These are phyloP conservation scores for Ochropleura leucogaster DNA, from an alignment of 2,888 invertebrate species.

Conservation along the genomic window DNA sequence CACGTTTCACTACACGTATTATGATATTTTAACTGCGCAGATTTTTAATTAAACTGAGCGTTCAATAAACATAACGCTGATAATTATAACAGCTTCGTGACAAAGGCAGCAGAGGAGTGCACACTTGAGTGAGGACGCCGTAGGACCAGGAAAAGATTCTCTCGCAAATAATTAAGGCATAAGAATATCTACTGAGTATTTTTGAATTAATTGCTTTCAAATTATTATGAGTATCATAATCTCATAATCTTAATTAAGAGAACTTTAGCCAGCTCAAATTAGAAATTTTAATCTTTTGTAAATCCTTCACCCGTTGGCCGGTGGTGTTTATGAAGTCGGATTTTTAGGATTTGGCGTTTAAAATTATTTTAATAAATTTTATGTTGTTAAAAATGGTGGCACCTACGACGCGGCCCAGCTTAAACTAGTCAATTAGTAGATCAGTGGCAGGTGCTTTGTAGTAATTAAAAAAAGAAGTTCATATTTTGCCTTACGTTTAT, in stretches of 20 bases:
- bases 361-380: slow-evolving; percentile 61
- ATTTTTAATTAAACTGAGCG: slow-evolving; percentile 64
- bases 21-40: slow-evolving; percentile 70
- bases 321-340: slow-evolving; percentile 74
- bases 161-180: slow-evolving; percentile 81
- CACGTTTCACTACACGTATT: slow-evolving; percentile 78
- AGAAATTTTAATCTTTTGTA: slow-evolving; percentile 86
- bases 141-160: slow-evolving; percentile 70
- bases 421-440: not conserved
- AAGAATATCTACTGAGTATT: slow-evolving; percentile 80
- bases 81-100: slow-evolving; percentile 29
- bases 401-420: not conserved
- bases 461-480: slow-evolving; percentile 2
- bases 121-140: slow-evolving; percentile 63
- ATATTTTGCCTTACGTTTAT: not conserved
- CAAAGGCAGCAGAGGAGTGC: slow-evolving; percentile 41
- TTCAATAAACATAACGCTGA: slow-evolving; percentile 47
- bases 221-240: slow-evolving; percentile 89
- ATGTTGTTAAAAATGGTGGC: not conserved
- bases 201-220: slow-evolving; percentile 88
- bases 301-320: slow-evolving; percentile 76
- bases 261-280: slow-evolving; percentile 85
- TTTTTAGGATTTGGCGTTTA: slow-evolving; percentile 67
- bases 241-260: slow-evolving; percentile 89
- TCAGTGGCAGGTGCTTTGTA: not conserved